A percentile compares a stretch with the other conserved stretches of the same genome.
These are phyloP conservation scores for Cryptotis parvus DNA, from an alignment of 2,113 vertebrate genomes.

Conservation along the genomic window DNA sequence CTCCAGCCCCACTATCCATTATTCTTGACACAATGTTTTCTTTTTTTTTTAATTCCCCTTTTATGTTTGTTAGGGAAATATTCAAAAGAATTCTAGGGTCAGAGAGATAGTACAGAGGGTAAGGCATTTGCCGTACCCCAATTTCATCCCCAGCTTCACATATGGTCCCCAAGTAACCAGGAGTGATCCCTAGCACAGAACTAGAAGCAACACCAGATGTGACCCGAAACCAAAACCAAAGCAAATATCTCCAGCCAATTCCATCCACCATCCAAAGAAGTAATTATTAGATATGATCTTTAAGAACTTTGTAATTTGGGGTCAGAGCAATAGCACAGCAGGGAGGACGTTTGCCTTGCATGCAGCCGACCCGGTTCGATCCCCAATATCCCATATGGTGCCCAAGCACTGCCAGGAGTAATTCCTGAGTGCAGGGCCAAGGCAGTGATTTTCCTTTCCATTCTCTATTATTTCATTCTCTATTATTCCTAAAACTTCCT, in stretches of 20 bases:
- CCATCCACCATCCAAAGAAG: constrained; percentile 33
- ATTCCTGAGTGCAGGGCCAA: no score
- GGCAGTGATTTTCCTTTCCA: no score
- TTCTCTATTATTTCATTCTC: constrained; percentile 35
- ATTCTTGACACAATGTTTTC: constrained; percentile 9
- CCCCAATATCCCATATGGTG: no score
- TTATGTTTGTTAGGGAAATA: constrained; percentile 36
- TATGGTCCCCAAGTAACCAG: no score
- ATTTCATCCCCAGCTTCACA: no score
- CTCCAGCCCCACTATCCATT: background rate
- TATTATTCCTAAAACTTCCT: constrained; percentile 56
- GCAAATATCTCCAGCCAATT: background rate
- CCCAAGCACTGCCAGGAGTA: no score
- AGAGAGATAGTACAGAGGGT: background rate
- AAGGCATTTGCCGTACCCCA: no score
- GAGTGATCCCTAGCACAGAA: no score
- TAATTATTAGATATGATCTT: constrained; percentile 55
- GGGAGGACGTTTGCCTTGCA: no score
- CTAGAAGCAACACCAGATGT: background rate
- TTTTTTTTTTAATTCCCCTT: constrained; percentile 24
- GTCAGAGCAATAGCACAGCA: no score
- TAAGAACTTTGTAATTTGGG: constrained; percentile 35
- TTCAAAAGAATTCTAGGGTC: background rate
- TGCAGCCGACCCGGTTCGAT: no score
- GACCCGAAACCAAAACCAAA: background rate